These are phyloP conservation scores for Tiliacea aurago DNA, from an alignment of 2,888 invertebrate species.

Conservation along the genomic window DNA sequence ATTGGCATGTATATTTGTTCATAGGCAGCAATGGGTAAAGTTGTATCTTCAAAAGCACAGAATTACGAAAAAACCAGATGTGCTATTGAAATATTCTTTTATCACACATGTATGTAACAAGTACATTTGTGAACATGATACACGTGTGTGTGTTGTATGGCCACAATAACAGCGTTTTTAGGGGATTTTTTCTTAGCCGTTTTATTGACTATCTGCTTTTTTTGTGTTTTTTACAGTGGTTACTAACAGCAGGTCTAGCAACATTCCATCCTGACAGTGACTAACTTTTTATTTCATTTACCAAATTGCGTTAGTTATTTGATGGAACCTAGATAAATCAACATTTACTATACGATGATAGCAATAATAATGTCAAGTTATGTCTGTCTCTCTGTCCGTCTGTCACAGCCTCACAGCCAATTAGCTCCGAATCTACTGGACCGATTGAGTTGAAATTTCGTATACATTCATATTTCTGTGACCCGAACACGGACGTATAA, in stretches of 20 bases:
- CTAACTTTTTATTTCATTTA: background rate
- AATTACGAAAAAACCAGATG: conserved; percentile 58
- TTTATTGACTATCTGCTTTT: no score
- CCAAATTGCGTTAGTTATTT: no score
- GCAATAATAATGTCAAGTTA: no score
- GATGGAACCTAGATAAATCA: no score
- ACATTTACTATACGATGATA: no score
- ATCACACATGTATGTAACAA: conserved; percentile 41
- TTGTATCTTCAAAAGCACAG: conserved; percentile 39
- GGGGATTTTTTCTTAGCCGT: background rate
- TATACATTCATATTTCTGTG: no score
- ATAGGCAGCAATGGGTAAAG: background rate
- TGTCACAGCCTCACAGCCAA: no score
- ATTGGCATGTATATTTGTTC: background rate
- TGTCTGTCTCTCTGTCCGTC: no score
- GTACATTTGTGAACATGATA: conserved; percentile 21
- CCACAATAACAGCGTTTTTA: conserved; percentile 18
- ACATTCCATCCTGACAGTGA: background rate
- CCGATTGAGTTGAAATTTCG: no score
- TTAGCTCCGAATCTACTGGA: no score
- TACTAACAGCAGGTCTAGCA: background rate
- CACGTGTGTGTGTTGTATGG: conserved; percentile 25
- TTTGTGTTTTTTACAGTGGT: background rate
- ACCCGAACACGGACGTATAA: no score
- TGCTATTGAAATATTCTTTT: conserved; percentile 56